phyloP scores from a whole-genome alignment of 2,797 vertebrate species.

The Anguilla pacifica region DNA sequence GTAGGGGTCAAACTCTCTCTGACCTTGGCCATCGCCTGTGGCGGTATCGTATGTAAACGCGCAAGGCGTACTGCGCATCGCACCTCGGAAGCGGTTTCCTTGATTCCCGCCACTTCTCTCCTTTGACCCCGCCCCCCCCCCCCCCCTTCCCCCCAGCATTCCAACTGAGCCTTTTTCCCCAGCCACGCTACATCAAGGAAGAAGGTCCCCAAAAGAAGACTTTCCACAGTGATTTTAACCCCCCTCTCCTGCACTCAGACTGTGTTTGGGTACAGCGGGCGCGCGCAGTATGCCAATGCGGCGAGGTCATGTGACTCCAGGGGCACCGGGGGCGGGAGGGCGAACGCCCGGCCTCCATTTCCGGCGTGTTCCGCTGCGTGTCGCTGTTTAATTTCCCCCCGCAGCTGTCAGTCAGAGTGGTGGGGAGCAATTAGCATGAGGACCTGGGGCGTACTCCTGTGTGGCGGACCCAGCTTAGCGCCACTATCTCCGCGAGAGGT shows the following conservation, averaged over 20 bases:
- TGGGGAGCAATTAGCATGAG: slow-evolving; percentile 54
- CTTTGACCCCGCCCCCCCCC: too few species aligned
- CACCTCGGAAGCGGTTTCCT: background rate
- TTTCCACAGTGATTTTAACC: background rate
- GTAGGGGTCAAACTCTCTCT: background rate
- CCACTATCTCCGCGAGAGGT: slow-evolving; percentile 43
- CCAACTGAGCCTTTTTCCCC: background rate
- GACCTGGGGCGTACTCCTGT: slow-evolving; percentile 47
- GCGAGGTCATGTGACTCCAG: too few species aligned
- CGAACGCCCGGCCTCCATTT: slow-evolving; percentile 29
- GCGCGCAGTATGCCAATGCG: background rate
- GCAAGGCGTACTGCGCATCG: background rate
- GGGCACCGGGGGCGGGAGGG: background rate
- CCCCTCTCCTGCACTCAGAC: background rate
- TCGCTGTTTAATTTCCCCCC: slow-evolving; percentile 34
- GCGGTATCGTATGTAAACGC: background rate
- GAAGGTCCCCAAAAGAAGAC: background rate
- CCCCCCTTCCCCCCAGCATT: background rate
- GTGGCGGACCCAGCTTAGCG: slow-evolving; percentile 40
- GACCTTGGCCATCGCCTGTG: background rate
- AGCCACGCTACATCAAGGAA: background rate
- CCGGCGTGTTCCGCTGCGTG: slow-evolving; percentile 34
- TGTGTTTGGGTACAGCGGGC: background rate
- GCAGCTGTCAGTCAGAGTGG: slow-evolving; percentile 40
- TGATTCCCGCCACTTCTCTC: background rate